Conservation (phyloP, 2,797 vertebrate genomes). For the Manis javanica region DNA sequence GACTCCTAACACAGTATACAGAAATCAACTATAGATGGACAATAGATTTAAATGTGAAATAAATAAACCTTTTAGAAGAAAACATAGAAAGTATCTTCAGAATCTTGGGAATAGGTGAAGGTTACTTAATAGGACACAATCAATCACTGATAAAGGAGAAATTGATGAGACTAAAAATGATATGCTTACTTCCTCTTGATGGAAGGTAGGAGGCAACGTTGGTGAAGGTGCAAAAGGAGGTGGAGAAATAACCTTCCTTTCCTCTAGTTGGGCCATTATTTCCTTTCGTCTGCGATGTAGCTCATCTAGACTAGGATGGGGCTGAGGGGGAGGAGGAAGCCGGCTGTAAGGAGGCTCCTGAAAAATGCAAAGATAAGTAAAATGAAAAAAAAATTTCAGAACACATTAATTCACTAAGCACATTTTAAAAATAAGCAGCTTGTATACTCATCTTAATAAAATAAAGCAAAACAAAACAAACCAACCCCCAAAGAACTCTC, state of each 20-base stretch:
- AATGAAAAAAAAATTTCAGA: slow-evolving; percentile 36
- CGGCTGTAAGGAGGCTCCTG: slow-evolving; percentile 90
- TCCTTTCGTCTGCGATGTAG: slow-evolving; percentile 96
- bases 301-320: slow-evolving; percentile 95
- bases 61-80: not conserved
- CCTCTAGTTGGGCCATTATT: slow-evolving; percentile 97
- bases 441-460: not conserved
- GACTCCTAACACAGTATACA: not conserved
- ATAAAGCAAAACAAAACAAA: slow-evolving; percentile 8
- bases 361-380: slow-evolving; percentile 51
- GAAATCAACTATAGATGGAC: slow-evolving; percentile 30
- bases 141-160: not conserved
- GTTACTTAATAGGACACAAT: not conserved
- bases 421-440: slow-evolving; percentile 15
- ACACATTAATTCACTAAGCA: slow-evolving; percentile 18
- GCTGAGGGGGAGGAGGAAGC: slow-evolving; percentile 84
- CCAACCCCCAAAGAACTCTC: not conserved
- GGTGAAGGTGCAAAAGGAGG: slow-evolving; percentile 97
- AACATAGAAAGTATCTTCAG: slow-evolving; percentile 29
- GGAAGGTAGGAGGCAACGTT: slow-evolving; percentile 94
- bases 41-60: slow-evolving; percentile 20
- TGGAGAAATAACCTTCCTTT: slow-evolving; percentile 97
- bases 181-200: slow-evolving; percentile 92
- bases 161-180: not conserved
- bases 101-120: not conserved